Percentiles rank a stretch among this genome's conserved stretches.
Evolutionary conservation across 2,113 vertebrate genomes (phyloP).

Genomic region (Sceloporus tristichus): DNA sequence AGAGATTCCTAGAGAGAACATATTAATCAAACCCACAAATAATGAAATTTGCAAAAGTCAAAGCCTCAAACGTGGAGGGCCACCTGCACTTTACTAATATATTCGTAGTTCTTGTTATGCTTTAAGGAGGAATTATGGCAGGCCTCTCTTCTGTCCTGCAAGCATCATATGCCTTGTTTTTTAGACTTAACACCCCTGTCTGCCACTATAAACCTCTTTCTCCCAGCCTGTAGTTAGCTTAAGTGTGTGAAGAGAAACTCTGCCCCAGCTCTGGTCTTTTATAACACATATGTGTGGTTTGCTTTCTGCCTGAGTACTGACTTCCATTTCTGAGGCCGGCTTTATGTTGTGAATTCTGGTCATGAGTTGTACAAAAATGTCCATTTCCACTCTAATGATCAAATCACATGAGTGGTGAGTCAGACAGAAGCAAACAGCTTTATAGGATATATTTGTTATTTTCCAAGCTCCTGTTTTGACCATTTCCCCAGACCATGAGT

Average conservation of each 20-base stretch:
- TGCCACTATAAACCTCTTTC: background rate
- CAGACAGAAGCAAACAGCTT: background rate
- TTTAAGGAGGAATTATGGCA: background rate
- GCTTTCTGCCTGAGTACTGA: background rate
- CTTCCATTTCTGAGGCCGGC: background rate
- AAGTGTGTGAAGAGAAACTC: background rate
- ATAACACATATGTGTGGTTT: background rate
- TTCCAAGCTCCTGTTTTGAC: background rate
- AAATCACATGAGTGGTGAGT: background rate
- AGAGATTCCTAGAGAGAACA: too few species aligned
- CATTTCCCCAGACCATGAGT: background rate
- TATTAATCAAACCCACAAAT: too few species aligned
- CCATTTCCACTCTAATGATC: background rate
- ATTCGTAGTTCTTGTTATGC: background rate
- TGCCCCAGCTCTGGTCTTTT: background rate
- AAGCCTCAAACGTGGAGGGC: too few species aligned
- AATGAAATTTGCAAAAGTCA: too few species aligned
- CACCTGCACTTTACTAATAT: too few species aligned
- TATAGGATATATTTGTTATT: constrained; percentile 2
- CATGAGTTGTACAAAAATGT: background rate
- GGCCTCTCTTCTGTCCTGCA: background rate
- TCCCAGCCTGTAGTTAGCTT: background rate
- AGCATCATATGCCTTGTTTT: background rate
- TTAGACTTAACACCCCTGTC: background rate
- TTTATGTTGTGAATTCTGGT: background rate